phyloP scores from a whole-genome alignment of 2,113 vertebrate genomes.

The Motacilla alba region DNA sequence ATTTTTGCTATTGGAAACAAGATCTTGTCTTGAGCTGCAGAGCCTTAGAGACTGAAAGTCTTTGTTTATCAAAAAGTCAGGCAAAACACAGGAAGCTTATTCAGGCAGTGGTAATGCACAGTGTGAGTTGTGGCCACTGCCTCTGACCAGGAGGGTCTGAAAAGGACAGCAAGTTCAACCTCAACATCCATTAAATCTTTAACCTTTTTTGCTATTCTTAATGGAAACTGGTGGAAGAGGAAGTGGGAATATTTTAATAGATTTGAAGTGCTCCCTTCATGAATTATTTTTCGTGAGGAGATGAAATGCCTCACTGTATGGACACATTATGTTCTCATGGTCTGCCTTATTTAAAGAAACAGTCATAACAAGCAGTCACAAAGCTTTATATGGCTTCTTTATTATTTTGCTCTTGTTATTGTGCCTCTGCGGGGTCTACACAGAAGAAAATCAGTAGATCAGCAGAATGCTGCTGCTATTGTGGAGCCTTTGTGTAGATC shows the following conservation, averaged over 20 bases:
- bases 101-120: not conserved
- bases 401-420: constrained; percentile 72
- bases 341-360: constrained; percentile 62
- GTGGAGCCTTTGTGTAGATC: constrained; percentile 71
- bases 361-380: constrained; percentile 38
- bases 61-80: constrained; percentile 22
- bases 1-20: not conserved
- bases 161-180: constrained; percentile 34
- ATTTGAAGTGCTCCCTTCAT: constrained; percentile 56
- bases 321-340: constrained; percentile 66
- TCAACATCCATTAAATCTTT: constrained; percentile 34
- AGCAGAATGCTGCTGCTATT: constrained; percentile 68
- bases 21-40: not conserved
- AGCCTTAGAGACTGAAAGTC: not conserved
- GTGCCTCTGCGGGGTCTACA: constrained; percentile 64
- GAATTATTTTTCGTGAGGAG: constrained; percentile 59
- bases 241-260: constrained; percentile 60
- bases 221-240: constrained; percentile 9
- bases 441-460: constrained; percentile 73
- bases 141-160: not conserved
- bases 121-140: not conserved
- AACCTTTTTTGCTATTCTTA: constrained; percentile 48
- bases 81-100: not conserved
- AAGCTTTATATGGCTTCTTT: constrained; percentile 73
- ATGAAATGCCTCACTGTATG: constrained; percentile 47